phyloP scores from a whole-genome alignment of 2,113 vertebrate genomes.

The Megalops atlanticus region DNA sequence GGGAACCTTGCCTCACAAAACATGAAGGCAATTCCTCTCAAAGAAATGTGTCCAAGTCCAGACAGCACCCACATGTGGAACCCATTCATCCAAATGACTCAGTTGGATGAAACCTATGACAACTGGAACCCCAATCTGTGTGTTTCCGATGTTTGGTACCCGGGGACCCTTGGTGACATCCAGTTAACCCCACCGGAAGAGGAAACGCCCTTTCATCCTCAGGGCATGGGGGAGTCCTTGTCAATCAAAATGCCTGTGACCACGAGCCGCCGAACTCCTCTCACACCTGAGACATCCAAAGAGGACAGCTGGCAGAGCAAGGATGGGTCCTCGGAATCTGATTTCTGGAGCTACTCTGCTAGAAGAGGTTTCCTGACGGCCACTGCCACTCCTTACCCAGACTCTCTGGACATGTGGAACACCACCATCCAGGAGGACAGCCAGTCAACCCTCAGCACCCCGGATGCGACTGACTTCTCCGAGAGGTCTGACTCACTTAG shows the following conservation, averaged over 20 bases:
- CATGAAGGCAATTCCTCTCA: too few species aligned
- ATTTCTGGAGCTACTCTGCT: constrained; percentile 64
- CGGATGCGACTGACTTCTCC: constrained; percentile 60
- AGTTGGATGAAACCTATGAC: constrained; percentile 50
- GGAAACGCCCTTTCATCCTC: constrained; percentile 15
- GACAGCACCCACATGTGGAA: constrained; percentile 41
- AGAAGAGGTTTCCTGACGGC: constrained; percentile 65
- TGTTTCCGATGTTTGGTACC: constrained; percentile 36
- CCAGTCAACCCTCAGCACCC: constrained; percentile 62
- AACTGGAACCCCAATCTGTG: constrained; percentile 50
- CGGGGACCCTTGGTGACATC: constrained; percentile 55
- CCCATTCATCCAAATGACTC: constrained; percentile 62
- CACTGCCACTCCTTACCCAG: constrained; percentile 57
- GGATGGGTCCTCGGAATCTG: constrained; percentile 50
- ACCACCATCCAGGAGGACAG: constrained; percentile 64
- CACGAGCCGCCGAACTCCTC: constrained; percentile 39
- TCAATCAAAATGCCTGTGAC: constrained; percentile 30
- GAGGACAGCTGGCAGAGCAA: constrained; percentile 45
- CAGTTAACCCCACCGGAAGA: constrained; percentile 65
- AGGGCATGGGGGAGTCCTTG: background rate
- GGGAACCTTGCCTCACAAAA: background rate
- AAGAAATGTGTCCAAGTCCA: constrained; percentile 40
- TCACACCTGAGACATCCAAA: constrained; percentile 67
- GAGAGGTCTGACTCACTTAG: constrained; percentile 57
- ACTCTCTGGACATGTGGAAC: constrained; percentile 67